Conservation (phyloP, 2,888 invertebrate genomes). For the Acanthosoma haemorrhoidale region DNA sequence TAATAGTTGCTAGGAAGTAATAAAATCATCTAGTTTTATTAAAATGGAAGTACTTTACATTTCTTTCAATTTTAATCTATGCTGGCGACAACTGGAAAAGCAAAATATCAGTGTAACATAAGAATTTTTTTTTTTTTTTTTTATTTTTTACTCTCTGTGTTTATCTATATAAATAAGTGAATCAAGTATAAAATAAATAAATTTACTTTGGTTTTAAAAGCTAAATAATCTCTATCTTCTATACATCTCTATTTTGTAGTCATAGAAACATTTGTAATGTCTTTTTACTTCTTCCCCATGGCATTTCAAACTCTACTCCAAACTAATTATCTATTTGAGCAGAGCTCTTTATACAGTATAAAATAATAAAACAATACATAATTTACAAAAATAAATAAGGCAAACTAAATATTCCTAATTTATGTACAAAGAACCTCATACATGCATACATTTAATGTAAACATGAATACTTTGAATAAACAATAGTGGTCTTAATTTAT, state of each 20-base stretch:
- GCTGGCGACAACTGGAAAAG: not conserved
- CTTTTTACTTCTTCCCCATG: not conserved
- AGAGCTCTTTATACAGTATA: not conserved
- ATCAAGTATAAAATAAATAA: slow-evolving; percentile 5
- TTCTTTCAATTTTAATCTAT: too few species aligned
- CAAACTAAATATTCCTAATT: not conserved
- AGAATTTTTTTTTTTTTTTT: too few species aligned
- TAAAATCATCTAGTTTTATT: too few species aligned
- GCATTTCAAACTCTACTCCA: not conserved
- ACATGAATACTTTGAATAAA: too few species aligned
- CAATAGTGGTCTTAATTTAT: not conserved
- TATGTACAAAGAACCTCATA: not conserved
- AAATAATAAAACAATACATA: not conserved
- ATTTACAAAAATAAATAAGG: not conserved
- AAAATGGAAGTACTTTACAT: too few species aligned
- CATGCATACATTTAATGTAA: not conserved
- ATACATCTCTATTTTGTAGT: not conserved
- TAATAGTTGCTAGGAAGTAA: too few species aligned
- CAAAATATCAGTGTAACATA: not conserved
- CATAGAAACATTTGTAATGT: not conserved
- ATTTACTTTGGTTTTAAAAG: slow-evolving; percentile 5
- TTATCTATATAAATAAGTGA: too few species aligned
- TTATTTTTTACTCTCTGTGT: too few species aligned
- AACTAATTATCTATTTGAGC: not conserved
- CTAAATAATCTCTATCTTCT: not conserved